A percentile compares a stretch with the other conserved stretches of the same genome.
These are phyloP conservation scores for Nasonia longicornis DNA, from an alignment of 1,140 invertebrate genomes.

Conservation along the genomic window DNA sequence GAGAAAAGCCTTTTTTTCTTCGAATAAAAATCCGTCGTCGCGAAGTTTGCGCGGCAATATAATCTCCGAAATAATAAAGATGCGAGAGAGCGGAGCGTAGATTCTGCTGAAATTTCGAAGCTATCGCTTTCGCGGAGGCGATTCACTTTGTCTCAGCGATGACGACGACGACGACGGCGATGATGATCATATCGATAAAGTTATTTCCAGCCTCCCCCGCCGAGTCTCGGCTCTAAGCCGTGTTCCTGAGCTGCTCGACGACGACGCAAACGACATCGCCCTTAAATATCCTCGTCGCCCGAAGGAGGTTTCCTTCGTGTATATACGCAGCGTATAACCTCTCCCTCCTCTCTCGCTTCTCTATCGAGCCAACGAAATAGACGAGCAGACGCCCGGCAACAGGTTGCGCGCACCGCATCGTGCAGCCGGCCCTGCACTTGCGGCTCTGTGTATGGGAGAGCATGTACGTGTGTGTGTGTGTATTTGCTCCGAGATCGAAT, in stretches of 20 bases:
- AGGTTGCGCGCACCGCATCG: constrained; percentile 27
- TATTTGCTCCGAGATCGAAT: constrained; percentile 14
- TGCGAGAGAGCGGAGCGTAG: neutral
- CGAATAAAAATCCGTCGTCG: neutral
- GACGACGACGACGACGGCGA: constrained; percentile 1
- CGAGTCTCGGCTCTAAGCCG: neutral
- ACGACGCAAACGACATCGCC: constrained; percentile 35
- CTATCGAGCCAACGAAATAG: constrained; percentile 36
- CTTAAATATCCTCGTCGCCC: constrained; percentile 40
- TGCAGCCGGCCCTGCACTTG: neutral
- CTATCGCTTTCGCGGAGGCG: constrained; percentile 1
- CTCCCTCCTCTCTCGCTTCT: neutral
- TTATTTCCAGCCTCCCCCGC: neutral
- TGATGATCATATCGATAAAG: constrained; percentile 40
- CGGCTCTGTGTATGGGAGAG: neutral
- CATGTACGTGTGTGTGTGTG: neutral
- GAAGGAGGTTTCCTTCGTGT: constrained; percentile 8
- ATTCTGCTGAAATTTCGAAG: constrained; percentile 12
- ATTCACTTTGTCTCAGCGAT: constrained; percentile 26
- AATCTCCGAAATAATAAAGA: neutral
- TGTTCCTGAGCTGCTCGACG: neutral
- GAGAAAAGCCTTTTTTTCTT: neutral
- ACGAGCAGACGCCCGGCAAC: constrained; percentile 26
- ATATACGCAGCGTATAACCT: neutral
- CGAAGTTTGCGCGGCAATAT: neutral